Conservation (phyloP, 1,140 invertebrate genomes). For the Meloidogyne floridensis region DNA sequence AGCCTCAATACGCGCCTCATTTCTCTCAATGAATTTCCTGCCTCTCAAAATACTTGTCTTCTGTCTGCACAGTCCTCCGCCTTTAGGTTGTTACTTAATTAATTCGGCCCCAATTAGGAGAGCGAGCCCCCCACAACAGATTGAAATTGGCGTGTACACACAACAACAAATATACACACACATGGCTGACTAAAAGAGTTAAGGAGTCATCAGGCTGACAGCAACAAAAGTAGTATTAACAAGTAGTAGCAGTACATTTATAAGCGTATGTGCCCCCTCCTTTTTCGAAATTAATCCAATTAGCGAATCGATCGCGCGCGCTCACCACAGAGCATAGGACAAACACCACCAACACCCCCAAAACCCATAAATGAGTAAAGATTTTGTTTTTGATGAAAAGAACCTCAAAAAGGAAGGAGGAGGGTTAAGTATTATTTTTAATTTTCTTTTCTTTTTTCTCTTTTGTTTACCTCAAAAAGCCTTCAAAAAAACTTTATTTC, state of each 20-base stretch:
- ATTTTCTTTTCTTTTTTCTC: background rate
- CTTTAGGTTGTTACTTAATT: background rate
- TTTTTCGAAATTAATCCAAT: slow-evolving; percentile 32
- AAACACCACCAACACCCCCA: slow-evolving; percentile 15
- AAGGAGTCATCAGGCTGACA: slow-evolving; percentile 8
- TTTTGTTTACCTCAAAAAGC: background rate
- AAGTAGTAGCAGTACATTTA: background rate
- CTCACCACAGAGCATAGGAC: slow-evolving; percentile 1
- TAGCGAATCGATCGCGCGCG: slow-evolving; percentile 31
- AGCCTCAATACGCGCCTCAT: slow-evolving; percentile 3
- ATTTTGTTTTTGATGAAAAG: slow-evolving; percentile 7
- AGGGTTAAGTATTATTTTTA: background rate
- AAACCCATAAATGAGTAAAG: slow-evolving; percentile 5
- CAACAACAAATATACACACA: slow-evolving; percentile 8
- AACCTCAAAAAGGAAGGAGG: background rate
- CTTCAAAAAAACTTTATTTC: background rate
- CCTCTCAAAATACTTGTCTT: slow-evolving; percentile 13
- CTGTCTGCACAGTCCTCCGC: background rate
- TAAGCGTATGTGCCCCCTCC: background rate
- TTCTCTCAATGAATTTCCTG: slow-evolving; percentile 6
- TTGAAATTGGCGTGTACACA: slow-evolving; percentile 30
- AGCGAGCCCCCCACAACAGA: slow-evolving; percentile 23
- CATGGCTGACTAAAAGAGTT: slow-evolving; percentile 9
- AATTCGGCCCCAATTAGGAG: slow-evolving; percentile 11
- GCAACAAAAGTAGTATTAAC: background rate